phyloP scores from a whole-genome alignment of 2,888 invertebrate genomes.

The Cantharis rufa region DNA sequence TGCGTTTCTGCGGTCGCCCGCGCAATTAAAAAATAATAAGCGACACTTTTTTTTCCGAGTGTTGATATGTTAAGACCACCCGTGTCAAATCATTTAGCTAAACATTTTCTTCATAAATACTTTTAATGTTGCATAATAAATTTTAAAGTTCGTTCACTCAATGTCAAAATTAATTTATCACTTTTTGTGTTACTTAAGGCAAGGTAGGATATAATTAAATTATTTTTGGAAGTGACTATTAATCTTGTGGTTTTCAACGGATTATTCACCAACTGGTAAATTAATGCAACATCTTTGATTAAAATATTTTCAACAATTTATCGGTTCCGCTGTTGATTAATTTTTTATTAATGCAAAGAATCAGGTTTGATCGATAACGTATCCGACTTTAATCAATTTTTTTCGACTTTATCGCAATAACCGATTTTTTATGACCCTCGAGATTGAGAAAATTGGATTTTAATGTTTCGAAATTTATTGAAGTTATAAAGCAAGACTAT shows the following conservation, averaged over 20 bases:
- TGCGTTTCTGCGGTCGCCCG: background rate
- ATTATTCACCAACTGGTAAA: background rate
- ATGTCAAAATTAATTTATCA: slow-evolving; percentile 2
- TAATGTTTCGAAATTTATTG: background rate
- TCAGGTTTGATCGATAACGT: background rate
- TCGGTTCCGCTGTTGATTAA: background rate
- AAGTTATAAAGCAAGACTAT: background rate
- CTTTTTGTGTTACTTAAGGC: background rate
- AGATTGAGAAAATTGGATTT: background rate
- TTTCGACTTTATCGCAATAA: background rate
- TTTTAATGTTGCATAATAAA: background rate
- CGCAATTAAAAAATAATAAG: background rate
- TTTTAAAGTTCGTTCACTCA: background rate
- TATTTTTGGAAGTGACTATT: slow-evolving; percentile 1
- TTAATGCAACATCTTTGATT: background rate
- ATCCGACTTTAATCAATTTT: background rate
- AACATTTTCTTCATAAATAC: background rate
- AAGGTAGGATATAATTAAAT: background rate
- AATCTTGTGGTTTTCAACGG: slow-evolving; percentile 1
- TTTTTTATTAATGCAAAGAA: background rate
- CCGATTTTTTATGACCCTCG: background rate
- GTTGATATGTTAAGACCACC: background rate
- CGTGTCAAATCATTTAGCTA: background rate
- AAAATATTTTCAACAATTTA: background rate
- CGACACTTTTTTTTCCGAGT: background rate